phyloP scores from a whole-genome alignment of 2,113 vertebrate species.

The Tichodroma muraria region DNA sequence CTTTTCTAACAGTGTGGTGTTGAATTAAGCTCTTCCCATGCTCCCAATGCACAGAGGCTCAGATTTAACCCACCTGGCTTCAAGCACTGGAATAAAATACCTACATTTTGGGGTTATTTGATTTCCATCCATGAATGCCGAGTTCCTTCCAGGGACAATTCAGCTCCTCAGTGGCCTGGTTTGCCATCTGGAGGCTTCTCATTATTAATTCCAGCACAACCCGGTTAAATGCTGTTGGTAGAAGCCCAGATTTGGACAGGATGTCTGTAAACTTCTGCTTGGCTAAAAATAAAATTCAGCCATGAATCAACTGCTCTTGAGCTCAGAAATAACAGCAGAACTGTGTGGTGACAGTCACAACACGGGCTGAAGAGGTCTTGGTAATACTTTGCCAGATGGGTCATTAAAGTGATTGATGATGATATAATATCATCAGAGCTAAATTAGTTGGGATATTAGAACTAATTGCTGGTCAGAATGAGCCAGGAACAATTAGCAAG shows the following conservation, averaged over 20 bases:
- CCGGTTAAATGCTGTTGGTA: background rate
- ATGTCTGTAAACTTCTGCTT: background rate
- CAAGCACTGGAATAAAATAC: background rate
- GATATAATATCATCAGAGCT: background rate
- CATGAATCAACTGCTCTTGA: background rate
- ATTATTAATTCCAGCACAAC: background rate
- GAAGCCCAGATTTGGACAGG: background rate
- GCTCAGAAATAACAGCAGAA: background rate
- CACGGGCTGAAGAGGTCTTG: background rate
- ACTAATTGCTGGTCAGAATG: background rate
- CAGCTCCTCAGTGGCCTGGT: background rate
- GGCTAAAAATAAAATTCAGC: background rate
- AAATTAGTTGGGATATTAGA: slow-evolving; percentile 12
- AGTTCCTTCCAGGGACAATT: background rate
- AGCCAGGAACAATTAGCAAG: slow-evolving; percentile 39
- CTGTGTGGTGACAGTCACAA: background rate
- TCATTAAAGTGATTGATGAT: slow-evolving; percentile 35
- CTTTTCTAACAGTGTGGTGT: background rate
- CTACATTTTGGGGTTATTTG: background rate
- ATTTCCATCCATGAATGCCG: background rate
- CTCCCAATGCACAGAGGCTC: background rate
- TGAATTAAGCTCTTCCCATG: background rate
- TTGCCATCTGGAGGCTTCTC: slow-evolving; percentile 14
- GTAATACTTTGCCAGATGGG: background rate
- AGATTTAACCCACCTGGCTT: background rate